Base-by-base conservation (phyloP, 2,888 invertebrate species). In the Cephonodes hylas region DNA sequence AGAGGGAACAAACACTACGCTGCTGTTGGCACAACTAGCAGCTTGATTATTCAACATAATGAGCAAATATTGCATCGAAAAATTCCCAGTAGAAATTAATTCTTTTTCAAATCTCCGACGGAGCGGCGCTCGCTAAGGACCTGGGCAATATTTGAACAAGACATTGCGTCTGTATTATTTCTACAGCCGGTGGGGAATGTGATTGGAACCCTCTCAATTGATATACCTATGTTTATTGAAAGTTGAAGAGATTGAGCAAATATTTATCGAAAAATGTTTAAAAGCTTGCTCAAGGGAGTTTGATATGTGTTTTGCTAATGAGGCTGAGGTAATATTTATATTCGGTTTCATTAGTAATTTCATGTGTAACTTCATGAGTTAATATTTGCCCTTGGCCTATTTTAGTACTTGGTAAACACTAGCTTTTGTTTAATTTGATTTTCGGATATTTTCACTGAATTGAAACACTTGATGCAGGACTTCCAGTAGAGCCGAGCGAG, bases 111-210 rank as follows among this genome's bases (percentile, higher is more conserved):
- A 23, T 38, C 23, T 38, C 42, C 22, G 48, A 18, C 20, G 27
- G 44, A 10, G 18, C 38, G 56, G 13, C 8, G 31, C 56, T 59
- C 57, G 25, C 23, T 34, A 58, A 53, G 59, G 58, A 53, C 27
- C 31, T 38, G 58, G 53, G 53, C 42, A 60, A 59, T 64, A 58
- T 64, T 64, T 64, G 64, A 62, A 64, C 64, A 62, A 59, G 44
- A 60, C 58, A 64, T 64, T 64, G 64, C 64, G 45, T 57, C 45
- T 59, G 38, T 42, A 60, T 57, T 63, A 60, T 63, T 63, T 63
- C 59, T 38, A 25, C 45, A 44, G 18, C 20, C 57, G 13, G 27
- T 58, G 42, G 58, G 58, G 48, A 58, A 58, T 62, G 22, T 20
- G 38, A 44, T 38, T 45, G 25, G 13, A 44, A 31, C 44, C 23